These are phyloP conservation scores for Oreochromis grahami DNA, from an alignment of 2,797 vertebrate species.

Conservation along the genomic window DNA sequence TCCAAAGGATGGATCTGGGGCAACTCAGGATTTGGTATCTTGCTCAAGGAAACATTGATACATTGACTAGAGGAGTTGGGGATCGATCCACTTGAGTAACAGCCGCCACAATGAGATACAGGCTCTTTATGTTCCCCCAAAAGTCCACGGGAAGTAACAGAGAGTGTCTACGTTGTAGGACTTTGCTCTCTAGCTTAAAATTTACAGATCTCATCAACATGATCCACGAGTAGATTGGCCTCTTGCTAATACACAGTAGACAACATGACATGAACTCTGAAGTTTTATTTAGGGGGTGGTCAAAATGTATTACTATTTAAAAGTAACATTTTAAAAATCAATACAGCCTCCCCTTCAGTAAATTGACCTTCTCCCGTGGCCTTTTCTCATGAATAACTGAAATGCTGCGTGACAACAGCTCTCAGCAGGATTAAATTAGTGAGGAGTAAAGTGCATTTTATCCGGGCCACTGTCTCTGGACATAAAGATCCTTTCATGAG, in stretches of 20 bases:
- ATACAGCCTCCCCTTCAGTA: constrained; percentile 18
- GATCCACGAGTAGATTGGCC: not conserved
- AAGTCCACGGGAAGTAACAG: not conserved
- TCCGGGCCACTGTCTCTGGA: constrained; percentile 30
- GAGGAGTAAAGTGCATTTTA: constrained; percentile 30
- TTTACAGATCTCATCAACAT: not conserved
- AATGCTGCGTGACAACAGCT: constrained; percentile 47
- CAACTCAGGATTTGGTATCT: not conserved
- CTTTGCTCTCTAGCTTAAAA: not conserved
- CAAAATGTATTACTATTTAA: constrained; percentile 24
- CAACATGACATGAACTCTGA: not conserved
- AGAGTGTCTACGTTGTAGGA: not conserved
- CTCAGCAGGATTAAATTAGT: constrained; percentile 51
- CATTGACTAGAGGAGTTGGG: not conserved
- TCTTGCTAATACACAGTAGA: not conserved
- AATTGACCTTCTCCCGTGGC: constrained; percentile 53
- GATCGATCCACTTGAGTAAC: not conserved
- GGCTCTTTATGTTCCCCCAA: not conserved
- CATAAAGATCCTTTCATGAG: constrained; percentile 23
- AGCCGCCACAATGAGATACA: not conserved
- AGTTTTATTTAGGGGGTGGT: not conserved
- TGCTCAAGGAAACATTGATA: not conserved
- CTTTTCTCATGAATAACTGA: constrained; percentile 43
- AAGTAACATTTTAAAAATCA: constrained; percentile 49
- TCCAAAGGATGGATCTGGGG: not conserved